A percentile compares a stretch with the other conserved stretches of the same genome.
Evolutionary conservation across 2,888 invertebrate species (phyloP).

Genomic region (Lathronympha strigana): DNA sequence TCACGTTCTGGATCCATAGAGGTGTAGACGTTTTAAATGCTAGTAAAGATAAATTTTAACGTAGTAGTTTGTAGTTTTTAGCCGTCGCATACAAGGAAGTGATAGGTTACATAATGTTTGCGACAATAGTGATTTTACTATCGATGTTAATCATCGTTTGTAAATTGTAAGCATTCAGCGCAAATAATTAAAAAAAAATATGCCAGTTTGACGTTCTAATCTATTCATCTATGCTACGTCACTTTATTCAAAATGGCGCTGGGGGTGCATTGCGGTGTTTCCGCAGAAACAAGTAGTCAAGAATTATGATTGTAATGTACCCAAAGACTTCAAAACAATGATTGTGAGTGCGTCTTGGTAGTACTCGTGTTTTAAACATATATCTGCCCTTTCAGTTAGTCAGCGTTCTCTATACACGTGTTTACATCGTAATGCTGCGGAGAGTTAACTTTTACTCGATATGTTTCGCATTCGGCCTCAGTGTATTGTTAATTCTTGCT

Average conservation of each 20-base stretch:
- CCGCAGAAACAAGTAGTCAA: conserved; percentile 75
- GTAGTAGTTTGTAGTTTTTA: neutral
- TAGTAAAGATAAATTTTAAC: neutral
- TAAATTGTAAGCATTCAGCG: neutral
- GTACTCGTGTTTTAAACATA: conserved; percentile 61
- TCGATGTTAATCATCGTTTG: no score
- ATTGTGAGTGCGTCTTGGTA: conserved; percentile 66
- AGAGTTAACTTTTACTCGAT: conserved; percentile 80
- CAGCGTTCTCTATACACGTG: conserved; percentile 56
- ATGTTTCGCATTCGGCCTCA: conserved; percentile 81
- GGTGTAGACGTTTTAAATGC: conserved; percentile 1
- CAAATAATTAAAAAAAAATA: conserved; percentile 24
- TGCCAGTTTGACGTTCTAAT: conserved; percentile 30
- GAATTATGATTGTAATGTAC: conserved; percentile 72
- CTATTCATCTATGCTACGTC: conserved; percentile 44
- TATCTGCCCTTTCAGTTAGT: conserved; percentile 55
- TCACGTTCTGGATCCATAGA: neutral
- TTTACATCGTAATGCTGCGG: conserved; percentile 78
- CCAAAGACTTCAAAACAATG: conserved; percentile 69
- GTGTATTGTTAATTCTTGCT: conserved; percentile 80
- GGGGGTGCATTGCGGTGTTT: conserved; percentile 83
- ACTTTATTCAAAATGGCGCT: conserved; percentile 68
- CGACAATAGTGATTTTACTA: no score
- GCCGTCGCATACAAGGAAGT: neutral
- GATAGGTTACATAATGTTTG: no score